Conservation (phyloP, 2,113 vertebrate species). For the Zeus faber region DNA sequence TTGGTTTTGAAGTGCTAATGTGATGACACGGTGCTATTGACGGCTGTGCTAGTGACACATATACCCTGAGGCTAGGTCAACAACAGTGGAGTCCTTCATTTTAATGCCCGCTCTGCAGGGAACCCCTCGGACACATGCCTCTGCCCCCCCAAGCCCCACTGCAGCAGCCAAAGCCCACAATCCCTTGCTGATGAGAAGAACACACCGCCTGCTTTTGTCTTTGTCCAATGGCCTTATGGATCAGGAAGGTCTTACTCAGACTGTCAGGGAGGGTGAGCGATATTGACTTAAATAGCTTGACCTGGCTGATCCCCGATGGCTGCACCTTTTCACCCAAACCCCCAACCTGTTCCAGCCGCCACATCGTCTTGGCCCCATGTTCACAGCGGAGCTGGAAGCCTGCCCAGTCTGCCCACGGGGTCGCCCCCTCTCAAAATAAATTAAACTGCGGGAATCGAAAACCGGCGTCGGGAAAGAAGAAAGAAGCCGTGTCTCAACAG, state of each 20-base stretch:
- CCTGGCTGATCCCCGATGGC: conserved; percentile 54
- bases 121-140: conserved; percentile 54
- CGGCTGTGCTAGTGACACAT: conserved; percentile 66
- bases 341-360: conserved; percentile 39
- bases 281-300: conserved; percentile 66
- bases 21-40: conserved; percentile 56
- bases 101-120: conserved; percentile 61
- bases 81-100: conserved; percentile 58
- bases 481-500: conserved; percentile 42
- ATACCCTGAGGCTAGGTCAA: conserved; percentile 75
- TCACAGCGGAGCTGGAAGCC: conserved; percentile 38
- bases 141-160: conserved; percentile 38
- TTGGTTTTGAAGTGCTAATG: conserved; percentile 75
- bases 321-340: conserved; percentile 57
- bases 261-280: conserved; percentile 61
- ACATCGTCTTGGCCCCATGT: conserved; percentile 21
- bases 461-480: conserved; percentile 22
- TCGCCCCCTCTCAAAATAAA: conserved; percentile 65
- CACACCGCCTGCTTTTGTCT: conserved; percentile 28
- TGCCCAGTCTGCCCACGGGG: conserved; percentile 45
- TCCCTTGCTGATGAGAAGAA: conserved; percentile 47
- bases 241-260: conserved; percentile 65
- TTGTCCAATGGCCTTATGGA: conserved; percentile 59
- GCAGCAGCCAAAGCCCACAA: conserved; percentile 41
- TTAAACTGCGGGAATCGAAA: conserved; percentile 54